Evolutionary conservation across 2,113 vertebrate species (phyloP).

Genomic region (Rhinoderma darwinii): DNA sequence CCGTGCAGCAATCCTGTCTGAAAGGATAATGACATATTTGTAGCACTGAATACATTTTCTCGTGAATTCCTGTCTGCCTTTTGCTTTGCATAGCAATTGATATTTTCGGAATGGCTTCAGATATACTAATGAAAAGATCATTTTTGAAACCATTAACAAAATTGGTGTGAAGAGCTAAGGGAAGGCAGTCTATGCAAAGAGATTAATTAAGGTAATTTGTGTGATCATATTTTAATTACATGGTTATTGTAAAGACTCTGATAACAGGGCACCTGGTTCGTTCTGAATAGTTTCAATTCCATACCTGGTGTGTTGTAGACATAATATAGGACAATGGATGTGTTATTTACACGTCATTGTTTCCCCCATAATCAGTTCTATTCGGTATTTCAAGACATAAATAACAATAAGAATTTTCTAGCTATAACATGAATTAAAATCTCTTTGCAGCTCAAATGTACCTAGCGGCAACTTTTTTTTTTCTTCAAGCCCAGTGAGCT

Average conservation of each 20-base stretch:
- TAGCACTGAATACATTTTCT: slow-evolving; percentile 37
- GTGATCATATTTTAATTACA: slow-evolving; percentile 56
- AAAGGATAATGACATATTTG: slow-evolving; percentile 37
- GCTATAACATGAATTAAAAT: not conserved
- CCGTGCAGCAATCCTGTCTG: slow-evolving; percentile 9
- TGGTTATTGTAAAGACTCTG: slow-evolving; percentile 49
- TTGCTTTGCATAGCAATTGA: slow-evolving; percentile 48
- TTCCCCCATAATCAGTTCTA: slow-evolving; percentile 2
- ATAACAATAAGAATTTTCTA: not conserved
- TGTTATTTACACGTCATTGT: slow-evolving; percentile 34
- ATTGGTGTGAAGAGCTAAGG: slow-evolving; percentile 55
- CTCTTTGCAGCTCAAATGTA: not conserved
- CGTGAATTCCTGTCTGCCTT: slow-evolving; percentile 18
- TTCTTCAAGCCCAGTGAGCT: not conserved
- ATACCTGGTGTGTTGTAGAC: slow-evolving; percentile 8
- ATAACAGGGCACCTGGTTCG: slow-evolving; percentile 39
- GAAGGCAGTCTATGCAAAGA: slow-evolving; percentile 47
- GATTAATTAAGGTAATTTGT: slow-evolving; percentile 58
- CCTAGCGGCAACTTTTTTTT: not conserved
- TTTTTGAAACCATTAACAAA: slow-evolving; percentile 56
- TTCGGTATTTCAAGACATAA: not conserved
- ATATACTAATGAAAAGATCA: slow-evolving; percentile 44
- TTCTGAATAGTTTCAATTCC: slow-evolving; percentile 26
- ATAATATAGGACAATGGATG: slow-evolving; percentile 19
- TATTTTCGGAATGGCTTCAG: slow-evolving; percentile 17